These are phyloP conservation scores for Diaprepes abbreviatus DNA, from an alignment of 2,888 invertebrate genomes.

Conservation along the genomic window DNA sequence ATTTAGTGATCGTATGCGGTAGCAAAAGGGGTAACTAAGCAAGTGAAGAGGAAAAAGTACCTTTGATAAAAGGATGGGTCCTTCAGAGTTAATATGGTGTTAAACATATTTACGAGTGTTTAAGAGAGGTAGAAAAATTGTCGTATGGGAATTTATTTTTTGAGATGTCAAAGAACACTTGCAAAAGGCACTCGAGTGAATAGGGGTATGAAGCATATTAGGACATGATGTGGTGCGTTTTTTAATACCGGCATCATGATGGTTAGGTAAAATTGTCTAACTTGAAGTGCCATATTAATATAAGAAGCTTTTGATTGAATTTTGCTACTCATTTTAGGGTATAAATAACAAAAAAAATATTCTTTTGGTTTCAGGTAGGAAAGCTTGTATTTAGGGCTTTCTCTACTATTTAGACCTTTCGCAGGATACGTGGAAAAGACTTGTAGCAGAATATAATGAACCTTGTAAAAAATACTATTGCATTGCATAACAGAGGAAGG, in stretches of 20 bases:
- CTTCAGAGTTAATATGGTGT: constrained; percentile 15
- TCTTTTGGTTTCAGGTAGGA: too few species aligned
- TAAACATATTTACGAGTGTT: constrained; percentile 16
- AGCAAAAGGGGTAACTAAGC: constrained; percentile 5
- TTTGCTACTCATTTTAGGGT: too few species aligned
- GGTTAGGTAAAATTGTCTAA: background rate
- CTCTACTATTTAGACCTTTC: too few species aligned
- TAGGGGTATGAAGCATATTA: constrained; percentile 33
- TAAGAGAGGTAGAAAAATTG: constrained; percentile 27
- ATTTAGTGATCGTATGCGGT: constrained; percentile 16
- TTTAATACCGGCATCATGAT: background rate
- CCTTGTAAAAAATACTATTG: too few species aligned
- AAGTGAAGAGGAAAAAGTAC: constrained; percentile 3
- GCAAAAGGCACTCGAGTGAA: constrained; percentile 24
- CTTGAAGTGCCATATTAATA: background rate
- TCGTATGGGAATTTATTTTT: constrained; percentile 26
- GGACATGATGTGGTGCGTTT: constrained; percentile 27
- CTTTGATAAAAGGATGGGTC: background rate
- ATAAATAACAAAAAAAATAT: too few species aligned
- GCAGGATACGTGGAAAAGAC: too few species aligned
- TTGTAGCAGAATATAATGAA: too few species aligned
- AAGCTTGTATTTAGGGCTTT: too few species aligned
- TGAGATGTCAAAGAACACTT: constrained; percentile 28
- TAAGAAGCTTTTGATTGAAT: background rate
- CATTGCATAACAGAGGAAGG: too few species aligned